phyloP scores from a whole-genome alignment of 2,113 vertebrate species.

The Ptilorrhoa leucosticta region DNA sequence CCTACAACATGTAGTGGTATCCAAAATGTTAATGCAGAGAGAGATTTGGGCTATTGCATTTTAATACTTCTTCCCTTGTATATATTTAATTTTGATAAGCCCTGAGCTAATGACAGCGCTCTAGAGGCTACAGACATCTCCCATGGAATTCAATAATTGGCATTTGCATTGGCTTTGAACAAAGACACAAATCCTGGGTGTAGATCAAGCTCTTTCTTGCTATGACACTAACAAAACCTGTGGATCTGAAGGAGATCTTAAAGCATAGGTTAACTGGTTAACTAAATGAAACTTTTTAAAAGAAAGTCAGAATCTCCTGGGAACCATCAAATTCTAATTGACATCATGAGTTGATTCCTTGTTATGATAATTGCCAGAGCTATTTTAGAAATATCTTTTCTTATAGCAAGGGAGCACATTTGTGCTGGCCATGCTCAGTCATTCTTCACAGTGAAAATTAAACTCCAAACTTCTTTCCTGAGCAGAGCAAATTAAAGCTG shows the following conservation, averaged over 20 bases:
- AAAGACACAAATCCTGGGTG: not conserved
- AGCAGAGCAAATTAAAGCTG: not conserved
- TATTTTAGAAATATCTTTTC: conserved; percentile 34
- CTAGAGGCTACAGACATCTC: not conserved
- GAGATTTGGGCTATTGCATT: not conserved
- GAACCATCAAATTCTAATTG: not conserved
- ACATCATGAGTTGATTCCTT: conserved; percentile 4
- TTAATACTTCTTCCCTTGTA: not conserved
- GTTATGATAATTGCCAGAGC: conserved; percentile 32
- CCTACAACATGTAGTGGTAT: not conserved
- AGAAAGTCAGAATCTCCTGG: not conserved
- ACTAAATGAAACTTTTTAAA: not conserved
- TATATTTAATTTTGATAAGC: not conserved
- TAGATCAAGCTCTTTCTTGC: not conserved
- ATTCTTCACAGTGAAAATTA: not conserved
- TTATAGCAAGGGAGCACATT: not conserved
- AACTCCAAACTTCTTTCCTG: not conserved
- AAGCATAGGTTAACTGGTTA: not conserved
- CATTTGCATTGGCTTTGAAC: not conserved
- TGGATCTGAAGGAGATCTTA: not conserved
- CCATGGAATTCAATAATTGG: not conserved
- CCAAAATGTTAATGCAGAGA: not conserved
- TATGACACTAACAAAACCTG: not conserved
- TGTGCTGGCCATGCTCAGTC: not conserved
- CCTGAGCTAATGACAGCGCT: not conserved